These are phyloP conservation scores for Papilio protenor DNA, from an alignment of 2,888 invertebrate genomes.

Conservation along the genomic window DNA sequence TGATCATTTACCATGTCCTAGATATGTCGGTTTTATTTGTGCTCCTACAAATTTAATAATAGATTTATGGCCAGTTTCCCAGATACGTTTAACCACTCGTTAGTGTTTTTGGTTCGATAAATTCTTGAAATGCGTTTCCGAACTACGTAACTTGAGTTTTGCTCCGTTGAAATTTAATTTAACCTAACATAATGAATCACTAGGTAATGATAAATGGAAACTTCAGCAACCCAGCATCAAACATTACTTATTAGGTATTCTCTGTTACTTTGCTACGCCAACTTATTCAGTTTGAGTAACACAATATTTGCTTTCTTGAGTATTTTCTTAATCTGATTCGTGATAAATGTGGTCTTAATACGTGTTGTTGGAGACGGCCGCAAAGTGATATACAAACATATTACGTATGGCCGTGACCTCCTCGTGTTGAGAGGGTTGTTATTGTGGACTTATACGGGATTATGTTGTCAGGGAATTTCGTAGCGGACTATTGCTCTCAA, in stretches of 20 bases:
- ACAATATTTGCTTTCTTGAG: too few species aligned
- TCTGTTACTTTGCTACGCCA: background rate
- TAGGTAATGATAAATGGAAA: too few species aligned
- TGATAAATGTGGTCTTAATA: constrained; percentile 1
- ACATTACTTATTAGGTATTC: background rate
- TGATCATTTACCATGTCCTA: background rate
- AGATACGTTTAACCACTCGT: too few species aligned
- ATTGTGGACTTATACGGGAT: constrained; percentile 30
- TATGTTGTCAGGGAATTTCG: constrained; percentile 28
- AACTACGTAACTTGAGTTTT: too few species aligned
- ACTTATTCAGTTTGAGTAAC: background rate
- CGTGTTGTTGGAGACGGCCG: background rate
- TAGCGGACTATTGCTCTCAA: background rate
- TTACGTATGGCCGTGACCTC: constrained; percentile 31
- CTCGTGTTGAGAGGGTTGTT: constrained; percentile 17
- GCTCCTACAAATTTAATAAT: background rate
- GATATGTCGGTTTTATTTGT: background rate
- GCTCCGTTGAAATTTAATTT: too few species aligned
- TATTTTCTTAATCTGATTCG: background rate
- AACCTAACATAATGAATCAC: too few species aligned
- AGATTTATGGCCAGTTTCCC: too few species aligned
- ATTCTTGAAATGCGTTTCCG: too few species aligned
- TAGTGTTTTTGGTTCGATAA: too few species aligned
- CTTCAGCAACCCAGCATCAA: background rate
- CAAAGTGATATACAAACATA: constrained; percentile 16